Evolutionary conservation across 2,888 invertebrate genomes (phyloP).

Genomic region (Drosophila peninsularis): DNA sequence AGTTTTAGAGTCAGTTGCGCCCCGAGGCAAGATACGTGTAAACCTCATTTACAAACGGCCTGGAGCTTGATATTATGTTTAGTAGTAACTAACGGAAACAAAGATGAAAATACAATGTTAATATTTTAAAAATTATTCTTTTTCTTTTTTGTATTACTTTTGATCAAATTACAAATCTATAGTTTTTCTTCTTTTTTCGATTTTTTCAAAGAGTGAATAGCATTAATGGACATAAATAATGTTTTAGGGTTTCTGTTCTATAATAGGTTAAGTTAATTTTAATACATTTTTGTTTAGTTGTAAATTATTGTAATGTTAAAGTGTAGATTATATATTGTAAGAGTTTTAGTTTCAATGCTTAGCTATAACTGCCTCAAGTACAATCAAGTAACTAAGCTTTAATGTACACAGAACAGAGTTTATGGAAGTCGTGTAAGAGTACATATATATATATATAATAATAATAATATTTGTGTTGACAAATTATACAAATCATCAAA

Average conservation of each 20-base stretch:
- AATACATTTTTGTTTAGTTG: constrained; percentile 76
- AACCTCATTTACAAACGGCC: constrained; percentile 41
- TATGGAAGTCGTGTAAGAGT: constrained; percentile 32
- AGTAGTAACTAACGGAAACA: constrained; percentile 25
- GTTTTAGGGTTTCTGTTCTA: constrained; percentile 37
- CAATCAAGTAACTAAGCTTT: constrained; percentile 74
- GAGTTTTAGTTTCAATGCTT: constrained; percentile 51
- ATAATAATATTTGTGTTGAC: constrained; percentile 2
- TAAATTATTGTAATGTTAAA: constrained; percentile 71
- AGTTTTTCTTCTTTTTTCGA: constrained; percentile 9
- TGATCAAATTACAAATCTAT: constrained; percentile 63
- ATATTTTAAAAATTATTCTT: constrained; percentile 69
- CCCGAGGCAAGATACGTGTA: constrained; percentile 38
- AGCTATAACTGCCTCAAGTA: constrained; percentile 65
- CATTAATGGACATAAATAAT: constrained; percentile 58
- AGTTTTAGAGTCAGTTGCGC: constrained; percentile 15
- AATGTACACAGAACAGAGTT: constrained; percentile 70
- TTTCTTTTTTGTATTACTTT: constrained; percentile 65
- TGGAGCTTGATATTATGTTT: constrained; percentile 18
- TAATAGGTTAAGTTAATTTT: constrained; percentile 63
- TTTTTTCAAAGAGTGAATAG: constrained; percentile 54
- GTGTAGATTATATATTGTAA: constrained; percentile 64
- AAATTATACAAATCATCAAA: not conserved
- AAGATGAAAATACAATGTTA: constrained; percentile 40
- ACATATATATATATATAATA: not conserved